Conservation (phyloP, 2,113 vertebrate genomes). For the Caloenas nicobarica region DNA sequence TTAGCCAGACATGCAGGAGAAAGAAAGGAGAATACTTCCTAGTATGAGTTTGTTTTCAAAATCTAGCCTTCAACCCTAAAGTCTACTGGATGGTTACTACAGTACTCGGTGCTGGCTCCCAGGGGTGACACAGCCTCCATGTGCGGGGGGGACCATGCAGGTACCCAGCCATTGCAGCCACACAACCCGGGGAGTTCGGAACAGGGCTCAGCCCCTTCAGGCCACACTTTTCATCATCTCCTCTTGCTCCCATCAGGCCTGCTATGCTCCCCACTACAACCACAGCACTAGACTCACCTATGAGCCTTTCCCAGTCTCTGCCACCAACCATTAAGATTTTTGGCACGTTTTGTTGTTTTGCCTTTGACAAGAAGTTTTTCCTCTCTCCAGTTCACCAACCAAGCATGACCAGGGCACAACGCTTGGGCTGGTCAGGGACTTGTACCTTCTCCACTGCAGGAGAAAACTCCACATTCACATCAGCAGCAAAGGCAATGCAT, state of each 20-base stretch:
- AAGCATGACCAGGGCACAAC: accelerated
- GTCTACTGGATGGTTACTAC: not conserved
- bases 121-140: not conserved
- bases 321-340: not conserved
- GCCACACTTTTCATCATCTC: not conserved
- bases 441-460: not conserved
- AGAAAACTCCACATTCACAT: not conserved
- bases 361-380: not conserved
- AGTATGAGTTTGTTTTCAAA: not conserved
- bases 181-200: accelerated
- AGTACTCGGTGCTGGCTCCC: not conserved
- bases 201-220: not conserved
- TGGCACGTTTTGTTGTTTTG: not conserved
- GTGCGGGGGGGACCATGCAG: accelerated
- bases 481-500: not conserved
- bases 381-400: not conserved
- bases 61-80: not conserved
- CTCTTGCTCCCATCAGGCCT: accelerated
- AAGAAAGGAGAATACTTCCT: not conserved
- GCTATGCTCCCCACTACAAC: not conserved
- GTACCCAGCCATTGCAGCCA: not conserved
- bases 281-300: not conserved
- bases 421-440: not conserved
- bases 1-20: not conserved
- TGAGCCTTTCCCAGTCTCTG: not conserved